Base-by-base conservation (phyloP, 1,140 invertebrate species). In the Aphelinus certus region DNA sequence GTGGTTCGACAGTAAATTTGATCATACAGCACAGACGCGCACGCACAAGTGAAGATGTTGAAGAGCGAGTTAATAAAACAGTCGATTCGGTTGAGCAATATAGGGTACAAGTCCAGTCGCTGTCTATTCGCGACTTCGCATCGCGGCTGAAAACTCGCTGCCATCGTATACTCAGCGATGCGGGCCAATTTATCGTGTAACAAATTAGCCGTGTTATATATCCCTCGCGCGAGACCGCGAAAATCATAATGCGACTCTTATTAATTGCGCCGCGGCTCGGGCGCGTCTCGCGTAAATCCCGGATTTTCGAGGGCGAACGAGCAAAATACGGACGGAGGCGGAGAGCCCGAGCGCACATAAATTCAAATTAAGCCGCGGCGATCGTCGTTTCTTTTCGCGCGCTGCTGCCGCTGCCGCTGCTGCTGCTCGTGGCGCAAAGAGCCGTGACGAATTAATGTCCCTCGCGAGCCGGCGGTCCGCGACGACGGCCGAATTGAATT, bases 391-490 rank as follows among this genome's bases (percentile, higher is more conserved):
- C 62, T 73, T 65, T 66, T 61, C 53, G 42, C 48, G 64, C n/a
- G 10, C 55, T 7, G 10, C 4, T 53, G 4, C 0, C 0, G 51
- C 51, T 26, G 51, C 51, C 4, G 9, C 51, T 53, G 51, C 51
- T 53, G 9, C 9, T 53, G 9, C 9, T 6, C 51, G 51, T 9
- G 47, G 63, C 47, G 53, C 43, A 7, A 67, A 67, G 63, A 74
- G 58, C 46, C 60, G 65, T 67, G 61, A 75, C 67, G 73, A 75
- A 70, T 75, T 64, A 70, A 75, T 70, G 73, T 58, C n/a, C 67
- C 87, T 56, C 81, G 80, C 45, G 83, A 84, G 26, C 26, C 26
- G 26, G 26, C 26, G 26, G 26, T 26, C 26, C 7, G 5, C 53
- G 64, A 60, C 71, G 73, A 74, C 62, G 71, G 53, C 10, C 62